phyloP scores from a whole-genome alignment of 2,888 invertebrate genomes.

The Nomada flava region DNA sequence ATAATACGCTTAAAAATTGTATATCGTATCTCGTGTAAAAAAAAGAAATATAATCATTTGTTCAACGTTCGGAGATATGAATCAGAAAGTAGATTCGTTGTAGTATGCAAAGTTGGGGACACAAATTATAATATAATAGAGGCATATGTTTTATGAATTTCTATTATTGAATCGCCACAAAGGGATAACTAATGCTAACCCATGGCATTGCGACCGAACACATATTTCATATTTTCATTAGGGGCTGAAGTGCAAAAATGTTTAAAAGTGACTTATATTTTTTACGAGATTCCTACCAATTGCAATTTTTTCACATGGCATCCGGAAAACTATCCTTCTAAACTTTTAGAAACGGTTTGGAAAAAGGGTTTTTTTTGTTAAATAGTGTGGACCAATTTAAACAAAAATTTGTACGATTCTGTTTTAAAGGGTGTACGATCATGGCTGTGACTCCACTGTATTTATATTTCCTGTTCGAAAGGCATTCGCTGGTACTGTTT shows the following conservation, averaged over 20 bases:
- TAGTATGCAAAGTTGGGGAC: background rate
- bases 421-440: background rate
- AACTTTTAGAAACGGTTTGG: too few relatives aligned
- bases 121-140: constrained; percentile 18
- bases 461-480: constrained; percentile 51
- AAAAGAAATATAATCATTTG: background rate
- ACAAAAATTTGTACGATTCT: too few relatives aligned
- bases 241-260: too few relatives aligned
- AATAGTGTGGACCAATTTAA: too few relatives aligned
- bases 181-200: background rate
- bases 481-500: constrained; percentile 57
- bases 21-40: background rate
- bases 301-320: too few relatives aligned
- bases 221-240: too few relatives aligned
- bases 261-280: too few relatives aligned
- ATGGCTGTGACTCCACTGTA: constrained; percentile 60
- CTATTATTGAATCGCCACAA: constrained; percentile 46
- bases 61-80: background rate
- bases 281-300: too few relatives aligned
- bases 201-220: constrained; percentile 36
- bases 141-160: constrained; percentile 8
- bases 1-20: constrained; percentile 4
- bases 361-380: too few relatives aligned
- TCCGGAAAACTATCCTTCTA: too few relatives aligned
- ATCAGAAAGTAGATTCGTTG: background rate